Evolutionary conservation across 1,140 invertebrate species (phyloP), one percentile per base, ranked within the genome.

Genomic region (Pinna nobilis): DNA sequence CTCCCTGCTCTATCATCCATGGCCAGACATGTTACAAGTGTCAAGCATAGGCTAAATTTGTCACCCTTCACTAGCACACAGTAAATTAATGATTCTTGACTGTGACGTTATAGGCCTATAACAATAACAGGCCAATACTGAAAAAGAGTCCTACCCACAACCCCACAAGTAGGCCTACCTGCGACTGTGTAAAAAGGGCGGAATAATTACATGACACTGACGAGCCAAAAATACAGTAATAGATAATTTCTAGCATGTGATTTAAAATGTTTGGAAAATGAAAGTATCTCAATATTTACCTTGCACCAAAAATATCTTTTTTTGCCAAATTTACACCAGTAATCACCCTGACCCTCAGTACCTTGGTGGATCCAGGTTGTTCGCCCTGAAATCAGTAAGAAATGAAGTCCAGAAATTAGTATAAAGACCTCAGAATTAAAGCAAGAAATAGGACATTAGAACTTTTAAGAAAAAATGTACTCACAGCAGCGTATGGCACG

Each of bases 231-330:
- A 60, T 13, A 33, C 4, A 7, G 30, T n/a, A 13, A 15, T 7
- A 37, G 41, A 66, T 20, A 7, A 7, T 28, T 13, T n/a, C 37
- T 15, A 5, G 15, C 28, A 13, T 55, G 13, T 2, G 13, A 20
- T 55, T 55, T 28, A 13, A 55, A 55, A 2, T 55, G 51, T 1
- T 55, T 55, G 25, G 13, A 13, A 55, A 55, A 13, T 20, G 25
- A 13, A 20, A 55, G 25, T n/a, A 1, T 60, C 5, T 37, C 30
- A 3, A 39, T 30, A 55, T 37, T 90, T 90, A 96, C 95, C 95
- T 97, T 80, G 97, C 97, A 84, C 97, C 97, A 92, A 99, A 99
- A 82, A 99, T 98, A 88, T 99, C 97, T 90, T 98, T 99, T 88
- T 97, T 98, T 33, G 97, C 97, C 84, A 99, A 91, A 80, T 95